phyloP scores from a whole-genome alignment of 1,140 invertebrate genomes.

The Sycophaga agraensis region DNA sequence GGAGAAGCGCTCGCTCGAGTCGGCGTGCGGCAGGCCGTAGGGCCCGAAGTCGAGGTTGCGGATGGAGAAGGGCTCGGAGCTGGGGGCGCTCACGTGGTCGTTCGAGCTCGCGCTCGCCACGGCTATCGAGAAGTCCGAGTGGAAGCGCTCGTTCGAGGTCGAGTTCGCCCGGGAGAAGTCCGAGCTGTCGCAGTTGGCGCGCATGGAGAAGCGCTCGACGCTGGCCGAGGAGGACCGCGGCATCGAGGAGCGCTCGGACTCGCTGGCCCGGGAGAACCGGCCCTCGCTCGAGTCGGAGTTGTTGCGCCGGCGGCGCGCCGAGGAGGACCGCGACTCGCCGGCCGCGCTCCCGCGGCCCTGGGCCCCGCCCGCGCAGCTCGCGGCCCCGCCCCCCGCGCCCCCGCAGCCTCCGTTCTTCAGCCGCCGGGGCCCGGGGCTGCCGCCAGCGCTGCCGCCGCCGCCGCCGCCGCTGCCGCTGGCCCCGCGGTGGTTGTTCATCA shows the following conservation, averaged over 20 bases:
- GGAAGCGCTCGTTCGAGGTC: conserved; percentile 53
- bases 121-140: conserved; percentile 56
- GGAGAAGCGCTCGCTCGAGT: conserved; percentile 50
- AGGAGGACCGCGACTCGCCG: conserved; percentile 2
- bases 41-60: conserved; percentile 52
- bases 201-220: conserved; percentile 53
- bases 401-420: not conserved
- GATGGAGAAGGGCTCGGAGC: conserved; percentile 52
- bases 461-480: not conserved
- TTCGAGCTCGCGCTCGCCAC: conserved; percentile 54
- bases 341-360: not conserved
- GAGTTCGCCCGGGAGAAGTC: conserved; percentile 55
- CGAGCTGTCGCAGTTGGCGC: conserved; percentile 53
- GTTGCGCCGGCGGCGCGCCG: conserved; percentile 37
- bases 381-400: not conserved
- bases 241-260: conserved; percentile 52
- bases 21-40: conserved; percentile 45
- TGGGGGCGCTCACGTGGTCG: conserved; percentile 51
- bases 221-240: conserved; percentile 52
- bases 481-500: conserved; percentile 44
- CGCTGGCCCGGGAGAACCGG: conserved; percentile 48
- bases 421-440: not conserved
- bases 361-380: not conserved
- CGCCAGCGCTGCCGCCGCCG: not conserved
- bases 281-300: conserved; percentile 54